Base-by-base conservation (phyloP, 2,113 vertebrate genomes). In the Chaetorhynchus papuensis region DNA sequence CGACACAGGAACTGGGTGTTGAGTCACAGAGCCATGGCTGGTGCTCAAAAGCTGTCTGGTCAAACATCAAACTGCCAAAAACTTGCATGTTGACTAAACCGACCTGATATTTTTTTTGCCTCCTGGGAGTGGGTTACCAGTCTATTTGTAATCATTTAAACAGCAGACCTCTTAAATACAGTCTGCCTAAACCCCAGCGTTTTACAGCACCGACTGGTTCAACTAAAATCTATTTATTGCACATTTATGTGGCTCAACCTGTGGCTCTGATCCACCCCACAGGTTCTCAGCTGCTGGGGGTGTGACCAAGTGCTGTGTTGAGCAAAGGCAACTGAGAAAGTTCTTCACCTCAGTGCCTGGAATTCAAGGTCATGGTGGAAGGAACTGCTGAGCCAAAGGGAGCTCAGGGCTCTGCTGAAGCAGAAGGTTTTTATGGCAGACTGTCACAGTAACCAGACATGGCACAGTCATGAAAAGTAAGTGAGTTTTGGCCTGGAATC, bases 201-300 rank as follows among this genome's bases (percentile, higher is more conserved):
- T 84, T 71, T 56, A 79, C 41, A 56, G 17, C 15, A 66, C 31
- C 15, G 16, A 44, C 21, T 0, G 0, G 30, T 79, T 79, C 44
- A 82, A 64, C 17, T 53, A 35, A 54, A 47, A 74, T 79, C n/a
- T 77, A 21, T 63, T 89, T 77, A 49, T 44, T 61, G 22, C 66
- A 22, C 2, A 1, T 17, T 41, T 56, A 23, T 7, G 20, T 4
- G 3, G 64, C 28, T 81, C 57, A 53, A 0, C 31, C 28, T 50
- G 30, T 56, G 47, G 49, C 28, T 83, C n/a, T 90, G 70, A 87
- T 53, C 57, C 53, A 45, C 57, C 16, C 39, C 45, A 42, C 59
- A 57, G 41, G 22, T 75, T 85, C 57, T 64, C 5, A 24, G 74
- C 33, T 76, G 41, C 61, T 68, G 22, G 17, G 15, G 7, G 17